A percentile compares a stretch with the other conserved stretches of the same genome.
Conservation (phyloP, 2,797 vertebrate genomes). For the Pseudochirops corinnae region DNA sequence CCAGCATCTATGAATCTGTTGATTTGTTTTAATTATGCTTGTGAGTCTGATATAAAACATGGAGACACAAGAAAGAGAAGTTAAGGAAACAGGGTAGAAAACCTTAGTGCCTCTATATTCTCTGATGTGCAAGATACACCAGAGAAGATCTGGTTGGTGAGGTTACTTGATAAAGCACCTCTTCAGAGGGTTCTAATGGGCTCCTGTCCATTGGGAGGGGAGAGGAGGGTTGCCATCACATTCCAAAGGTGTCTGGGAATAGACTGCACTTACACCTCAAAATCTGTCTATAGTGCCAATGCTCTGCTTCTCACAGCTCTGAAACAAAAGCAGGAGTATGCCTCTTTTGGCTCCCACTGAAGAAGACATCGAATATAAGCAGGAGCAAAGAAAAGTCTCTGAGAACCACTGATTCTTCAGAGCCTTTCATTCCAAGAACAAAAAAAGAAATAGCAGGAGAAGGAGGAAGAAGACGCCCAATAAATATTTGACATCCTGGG, state of each 20-base stretch:
- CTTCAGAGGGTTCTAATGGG: slow-evolving; percentile 73
- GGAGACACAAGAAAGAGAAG: slow-evolving; percentile 58
- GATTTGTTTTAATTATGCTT: slow-evolving; percentile 61
- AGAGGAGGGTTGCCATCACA: slow-evolving; percentile 76
- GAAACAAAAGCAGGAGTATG: slow-evolving; percentile 58
- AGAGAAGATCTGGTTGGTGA: slow-evolving; percentile 71
- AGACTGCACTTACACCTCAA: slow-evolving; percentile 62
- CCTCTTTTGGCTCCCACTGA: slow-evolving; percentile 71
- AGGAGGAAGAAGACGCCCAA: slow-evolving; percentile 23
- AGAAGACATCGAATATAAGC: slow-evolving; percentile 62
- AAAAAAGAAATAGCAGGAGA: slow-evolving; percentile 53
- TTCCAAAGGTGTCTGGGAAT: slow-evolving; percentile 78
- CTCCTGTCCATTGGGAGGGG: slow-evolving; percentile 72
- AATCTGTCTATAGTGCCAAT: slow-evolving; percentile 64
- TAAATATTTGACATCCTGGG: slow-evolving; percentile 51
- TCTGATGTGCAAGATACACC: slow-evolving; percentile 56
- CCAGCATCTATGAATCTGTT: not conserved
- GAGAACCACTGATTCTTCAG: slow-evolving; percentile 49
- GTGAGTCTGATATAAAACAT: slow-evolving; percentile 63
- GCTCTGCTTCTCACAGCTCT: slow-evolving; percentile 67
- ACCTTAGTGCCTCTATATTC: slow-evolving; percentile 67
- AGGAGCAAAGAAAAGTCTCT: slow-evolving; percentile 68
- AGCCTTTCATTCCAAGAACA: slow-evolving; percentile 69
- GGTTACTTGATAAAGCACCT: slow-evolving; percentile 73
- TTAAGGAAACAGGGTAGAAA: slow-evolving; percentile 62